Evolutionary conservation across 2,888 invertebrate species (phyloP).

Genomic region (Plebejus anna): DNA sequence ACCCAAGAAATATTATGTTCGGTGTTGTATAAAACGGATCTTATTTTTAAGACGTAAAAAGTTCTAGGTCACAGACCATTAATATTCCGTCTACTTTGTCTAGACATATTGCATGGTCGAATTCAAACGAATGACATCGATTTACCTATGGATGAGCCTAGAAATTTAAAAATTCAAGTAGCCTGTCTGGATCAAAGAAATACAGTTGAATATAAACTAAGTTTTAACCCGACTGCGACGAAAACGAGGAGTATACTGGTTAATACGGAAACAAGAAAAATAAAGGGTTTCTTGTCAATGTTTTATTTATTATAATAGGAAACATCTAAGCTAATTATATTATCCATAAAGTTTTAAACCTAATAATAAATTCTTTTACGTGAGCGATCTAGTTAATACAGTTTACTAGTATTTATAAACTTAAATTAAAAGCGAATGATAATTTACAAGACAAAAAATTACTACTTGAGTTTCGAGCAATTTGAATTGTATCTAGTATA

Average conservation of each 20-base stretch:
- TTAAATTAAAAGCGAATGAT: not conserved
- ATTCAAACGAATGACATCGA: constrained; percentile 71
- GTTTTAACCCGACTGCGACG: not conserved
- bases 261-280: not conserved
- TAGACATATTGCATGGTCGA: constrained; percentile 79
- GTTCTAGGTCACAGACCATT: constrained; percentile 76
- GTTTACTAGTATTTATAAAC: not conserved
- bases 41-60: constrained; percentile 51
- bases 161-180: constrained; percentile 74
- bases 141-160: constrained; percentile 74
- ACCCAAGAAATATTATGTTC: not conserved
- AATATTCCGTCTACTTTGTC: constrained; percentile 68
- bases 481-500: constrained; percentile 41
- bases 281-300: not conserved
- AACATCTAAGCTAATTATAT: not conserved
- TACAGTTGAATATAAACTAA: not conserved
- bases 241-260: not conserved
- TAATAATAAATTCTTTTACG: not conserved
- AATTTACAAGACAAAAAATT: constrained; percentile 1
- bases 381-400: not conserved
- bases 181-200: constrained; percentile 56
- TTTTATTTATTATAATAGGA: not conserved
- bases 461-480: constrained; percentile 17
- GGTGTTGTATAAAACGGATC: constrained; percentile 31
- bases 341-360: not conserved